These are phyloP conservation scores for Aegypius monachus DNA, from an alignment of 2,113 vertebrate genomes.

Conservation along the genomic window DNA sequence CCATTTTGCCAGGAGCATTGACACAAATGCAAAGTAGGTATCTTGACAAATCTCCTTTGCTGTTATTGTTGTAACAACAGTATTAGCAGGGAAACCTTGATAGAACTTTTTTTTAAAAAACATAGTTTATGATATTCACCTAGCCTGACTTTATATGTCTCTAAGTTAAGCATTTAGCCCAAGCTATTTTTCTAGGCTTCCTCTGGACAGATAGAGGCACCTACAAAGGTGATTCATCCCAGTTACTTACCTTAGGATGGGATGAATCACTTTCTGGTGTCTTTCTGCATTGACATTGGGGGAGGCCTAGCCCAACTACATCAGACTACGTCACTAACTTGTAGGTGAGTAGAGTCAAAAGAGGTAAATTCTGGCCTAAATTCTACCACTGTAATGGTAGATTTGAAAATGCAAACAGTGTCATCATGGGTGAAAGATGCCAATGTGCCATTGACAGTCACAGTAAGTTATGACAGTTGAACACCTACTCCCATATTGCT, in stretches of 20 bases:
- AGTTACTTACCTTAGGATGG: not conserved
- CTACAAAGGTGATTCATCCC: not conserved
- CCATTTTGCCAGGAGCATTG: slow-evolving; percentile 2
- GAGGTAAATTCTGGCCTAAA: not conserved
- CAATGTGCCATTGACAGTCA: not conserved
- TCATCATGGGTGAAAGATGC: not conserved
- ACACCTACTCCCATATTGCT: fast-evolving
- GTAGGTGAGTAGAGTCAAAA: not conserved
- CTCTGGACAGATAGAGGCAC: not conserved
- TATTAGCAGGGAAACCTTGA: not conserved
- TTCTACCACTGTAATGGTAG: not conserved
- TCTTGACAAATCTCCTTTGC: not conserved
- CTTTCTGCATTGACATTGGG: not conserved
- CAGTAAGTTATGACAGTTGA: not conserved
- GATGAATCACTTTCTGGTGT: not conserved
- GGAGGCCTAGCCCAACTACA: not conserved
- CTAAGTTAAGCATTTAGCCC: not conserved
- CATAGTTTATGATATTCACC: not conserved
- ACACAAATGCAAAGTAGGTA: not conserved
- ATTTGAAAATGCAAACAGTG: not conserved
- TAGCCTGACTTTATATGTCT: not conserved
- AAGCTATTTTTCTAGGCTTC: not conserved
- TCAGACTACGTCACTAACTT: not conserved
- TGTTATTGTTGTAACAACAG: not conserved
- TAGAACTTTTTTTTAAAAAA: not conserved